phyloP scores from a whole-genome alignment of 2,888 invertebrate genomes.

The Diabrotica balteata region DNA sequence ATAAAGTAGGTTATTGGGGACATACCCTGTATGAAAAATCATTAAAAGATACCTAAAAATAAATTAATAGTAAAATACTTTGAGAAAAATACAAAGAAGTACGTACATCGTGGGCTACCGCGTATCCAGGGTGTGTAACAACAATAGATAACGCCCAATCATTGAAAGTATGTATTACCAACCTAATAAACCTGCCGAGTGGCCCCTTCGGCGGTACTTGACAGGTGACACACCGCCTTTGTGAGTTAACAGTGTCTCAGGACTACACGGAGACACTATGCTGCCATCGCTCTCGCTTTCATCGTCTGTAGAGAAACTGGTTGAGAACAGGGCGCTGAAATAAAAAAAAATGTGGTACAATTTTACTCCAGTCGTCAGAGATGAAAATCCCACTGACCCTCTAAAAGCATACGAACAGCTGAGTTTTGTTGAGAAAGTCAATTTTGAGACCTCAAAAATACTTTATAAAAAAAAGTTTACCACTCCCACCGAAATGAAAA shows the following conservation, averaged over 20 bases:
- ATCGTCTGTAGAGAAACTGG: slow-evolving; percentile 58
- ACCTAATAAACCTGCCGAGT: slow-evolving; percentile 60
- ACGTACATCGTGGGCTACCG: slow-evolving; percentile 42
- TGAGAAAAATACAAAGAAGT: slow-evolving; percentile 24
- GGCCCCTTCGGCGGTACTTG: slow-evolving; percentile 55
- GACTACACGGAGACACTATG: slow-evolving; percentile 61
- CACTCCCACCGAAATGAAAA: too few relatives aligned
- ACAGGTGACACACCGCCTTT: slow-evolving; percentile 49
- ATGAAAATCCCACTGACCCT: too few relatives aligned
- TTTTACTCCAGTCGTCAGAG: too few relatives aligned
- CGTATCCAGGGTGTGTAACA: slow-evolving; percentile 11
- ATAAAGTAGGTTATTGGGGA: too few relatives aligned
- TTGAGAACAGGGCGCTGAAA: slow-evolving; percentile 73
- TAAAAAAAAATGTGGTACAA: neutral
- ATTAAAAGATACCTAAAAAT: too few relatives aligned
- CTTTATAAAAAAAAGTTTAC: too few relatives aligned
- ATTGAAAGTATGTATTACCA: slow-evolving; percentile 46
- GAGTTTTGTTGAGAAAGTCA: too few relatives aligned
- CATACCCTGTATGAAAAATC: too few relatives aligned
- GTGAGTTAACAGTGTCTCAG: slow-evolving; percentile 52
- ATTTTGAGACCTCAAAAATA: too few relatives aligned
- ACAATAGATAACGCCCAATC: slow-evolving; percentile 29
- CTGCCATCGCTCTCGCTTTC: slow-evolving; percentile 63
- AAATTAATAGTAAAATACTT: too few relatives aligned
- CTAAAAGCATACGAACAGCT: too few relatives aligned